phyloP scores from a whole-genome alignment of 2,797 vertebrate species.

The Eidolon dupreanum region DNA sequence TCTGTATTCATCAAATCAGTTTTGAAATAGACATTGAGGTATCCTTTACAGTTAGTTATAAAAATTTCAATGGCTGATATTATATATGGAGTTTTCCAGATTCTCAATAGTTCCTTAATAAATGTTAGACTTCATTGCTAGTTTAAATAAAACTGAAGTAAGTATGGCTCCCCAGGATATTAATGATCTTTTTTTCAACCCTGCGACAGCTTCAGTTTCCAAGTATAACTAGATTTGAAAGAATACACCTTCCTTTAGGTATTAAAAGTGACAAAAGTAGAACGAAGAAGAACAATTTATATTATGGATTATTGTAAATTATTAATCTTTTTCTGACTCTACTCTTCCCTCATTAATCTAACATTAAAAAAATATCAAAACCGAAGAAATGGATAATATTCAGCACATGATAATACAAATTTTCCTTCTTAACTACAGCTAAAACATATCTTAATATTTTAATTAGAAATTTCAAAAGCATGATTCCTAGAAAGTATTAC shows the following conservation, averaged over 20 bases:
- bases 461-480: neutral
- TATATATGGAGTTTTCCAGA: conserved; percentile 75
- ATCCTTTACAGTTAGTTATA: conserved; percentile 84
- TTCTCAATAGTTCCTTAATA: conserved; percentile 66
- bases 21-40: conserved; percentile 87
- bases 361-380: conserved; percentile 49
- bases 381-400: neutral
- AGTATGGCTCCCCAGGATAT: conserved; percentile 39
- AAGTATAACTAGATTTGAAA: conserved; percentile 56
- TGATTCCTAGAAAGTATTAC: neutral
- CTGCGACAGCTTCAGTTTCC: neutral
- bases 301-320: conserved; percentile 54
- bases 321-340: conserved; percentile 41
- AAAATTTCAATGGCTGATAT: conserved; percentile 77
- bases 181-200: conserved; percentile 59
- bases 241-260: neutral
- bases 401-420: neutral
- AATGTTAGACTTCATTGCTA: conserved; percentile 67
- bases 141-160: conserved; percentile 75
- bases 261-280: conserved; percentile 54
- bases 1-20: conserved; percentile 87
- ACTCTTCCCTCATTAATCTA: neutral
- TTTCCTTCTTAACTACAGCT: neutral
- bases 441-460: neutral
- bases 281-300: neutral